These are phyloP conservation scores for Philaethria dido DNA, from an alignment of 2,888 invertebrate species.

Conservation along the genomic window DNA sequence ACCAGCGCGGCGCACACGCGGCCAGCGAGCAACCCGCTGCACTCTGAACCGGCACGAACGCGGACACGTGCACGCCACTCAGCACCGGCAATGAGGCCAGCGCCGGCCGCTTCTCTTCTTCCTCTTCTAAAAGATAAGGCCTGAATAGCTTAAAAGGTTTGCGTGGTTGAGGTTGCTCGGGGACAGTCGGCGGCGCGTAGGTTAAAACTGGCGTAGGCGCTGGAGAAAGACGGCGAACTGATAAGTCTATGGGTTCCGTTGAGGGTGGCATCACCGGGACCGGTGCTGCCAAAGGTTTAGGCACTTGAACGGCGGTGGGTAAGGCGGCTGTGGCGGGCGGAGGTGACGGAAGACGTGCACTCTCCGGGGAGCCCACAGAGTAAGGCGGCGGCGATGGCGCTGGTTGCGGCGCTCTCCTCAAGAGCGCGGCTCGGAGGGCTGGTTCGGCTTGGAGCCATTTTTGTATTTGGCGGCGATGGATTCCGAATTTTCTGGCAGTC, in stretches of 20 bases:
- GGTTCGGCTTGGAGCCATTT: slow-evolving; percentile 95
- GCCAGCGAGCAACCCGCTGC: slow-evolving; percentile 70
- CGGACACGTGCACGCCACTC: slow-evolving; percentile 70
- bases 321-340: slow-evolving; percentile 62
- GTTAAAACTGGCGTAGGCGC: slow-evolving; percentile 52
- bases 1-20: slow-evolving; percentile 84
- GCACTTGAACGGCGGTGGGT: slow-evolving; percentile 58
- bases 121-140: slow-evolving; percentile 88
- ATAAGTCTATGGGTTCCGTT: slow-evolving; percentile 69
- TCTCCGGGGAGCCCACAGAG: slow-evolving; percentile 72
- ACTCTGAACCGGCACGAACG: slow-evolving; percentile 77
- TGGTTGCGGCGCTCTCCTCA: slow-evolving; percentile 75
- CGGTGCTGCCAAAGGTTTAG: slow-evolving; percentile 48
- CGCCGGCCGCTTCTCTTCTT: slow-evolving; percentile 67
- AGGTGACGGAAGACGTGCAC: slow-evolving; percentile 75
- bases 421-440: slow-evolving; percentile 89
- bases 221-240: slow-evolving; percentile 59
- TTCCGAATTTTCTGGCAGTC: slow-evolving; percentile 94
- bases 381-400: slow-evolving; percentile 79
- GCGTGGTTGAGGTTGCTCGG: slow-evolving; percentile 69
- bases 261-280: slow-evolving; percentile 58
- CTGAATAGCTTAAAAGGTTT: slow-evolving; percentile 90
- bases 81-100: slow-evolving; percentile 69
- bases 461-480: slow-evolving; percentile 94
- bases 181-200: slow-evolving; percentile 53